Base-by-base conservation (phyloP, 2,888 invertebrate species). In the Ophion slaviceki region DNA sequence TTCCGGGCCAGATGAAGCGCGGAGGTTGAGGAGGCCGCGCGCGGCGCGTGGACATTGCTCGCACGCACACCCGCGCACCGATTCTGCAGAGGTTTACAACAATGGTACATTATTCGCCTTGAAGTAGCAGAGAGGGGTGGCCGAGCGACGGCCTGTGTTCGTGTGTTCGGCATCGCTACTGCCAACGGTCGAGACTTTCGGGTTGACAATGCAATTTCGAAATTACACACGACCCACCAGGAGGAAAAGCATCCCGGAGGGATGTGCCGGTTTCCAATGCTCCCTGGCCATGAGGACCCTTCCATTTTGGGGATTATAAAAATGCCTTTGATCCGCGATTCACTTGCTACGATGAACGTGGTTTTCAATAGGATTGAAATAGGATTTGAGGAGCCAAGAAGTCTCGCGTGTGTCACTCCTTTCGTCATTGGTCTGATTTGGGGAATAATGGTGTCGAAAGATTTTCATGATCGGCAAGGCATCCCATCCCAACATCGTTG, bases 41-140 rank as follows among this genome's bases (percentile, higher is more conserved):
- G 11, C 14, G 11, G 17, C 81, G 75, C 81, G 70, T 64, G 70
- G 68, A 75, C 86, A 71, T 76, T 80, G 79, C 80, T 80, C 80
- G 64, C 85, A 84, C 86, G 80, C 72, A 81, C 80, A 74, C 74
- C 67, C 61, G 78, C 59, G 61, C 80, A 77, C 59, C n/a, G 77
- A 61, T 80, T 68, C 81, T 77, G 68, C 79, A 77, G 74, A 78
- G 81, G 66, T 80, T 84, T 62, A 77, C 80, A 81, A 92, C 92
- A 91, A 91, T 90, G 91, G 88, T 87, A 88, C 88, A 90, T 92
- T 92, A 91, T 91, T 90, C 87, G 88, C 87, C 86, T 87, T 82
- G 77, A 84, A 84, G 86, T 85, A 84, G 78, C 70, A 57, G 68
- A 77, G 67, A 66, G 74, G 61, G 36, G 70, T 17, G 14, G 14